Evolutionary conservation across 2,113 vertebrate genomes (phyloP).

Genomic region (Zapus hudsonius): DNA sequence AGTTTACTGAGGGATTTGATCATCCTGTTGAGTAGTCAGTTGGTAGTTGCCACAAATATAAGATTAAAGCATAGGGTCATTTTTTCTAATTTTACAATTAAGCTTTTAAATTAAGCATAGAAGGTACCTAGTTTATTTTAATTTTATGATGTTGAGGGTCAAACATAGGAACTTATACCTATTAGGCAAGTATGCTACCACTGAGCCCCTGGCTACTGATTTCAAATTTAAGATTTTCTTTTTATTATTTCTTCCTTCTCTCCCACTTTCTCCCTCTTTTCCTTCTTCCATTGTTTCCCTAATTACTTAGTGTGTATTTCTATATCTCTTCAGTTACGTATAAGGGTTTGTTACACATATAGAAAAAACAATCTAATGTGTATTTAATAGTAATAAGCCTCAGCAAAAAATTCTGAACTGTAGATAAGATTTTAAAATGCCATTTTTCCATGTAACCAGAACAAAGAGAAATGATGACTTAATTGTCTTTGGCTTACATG

Average conservation of each 20-base stretch:
- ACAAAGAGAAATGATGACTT: slow-evolving; percentile 10
- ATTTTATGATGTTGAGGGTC: neutral
- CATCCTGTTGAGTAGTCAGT: neutral
- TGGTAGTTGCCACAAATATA: neutral
- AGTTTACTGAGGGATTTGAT: neutral
- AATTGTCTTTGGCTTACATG: neutral
- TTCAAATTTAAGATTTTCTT: neutral
- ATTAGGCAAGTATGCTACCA: neutral
- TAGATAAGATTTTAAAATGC: slow-evolving; percentile 34
- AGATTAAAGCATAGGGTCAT: neutral
- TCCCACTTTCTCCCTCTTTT: neutral
- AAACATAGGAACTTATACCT: neutral
- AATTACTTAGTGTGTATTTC: neutral
- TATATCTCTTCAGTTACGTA: neutral
- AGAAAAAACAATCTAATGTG: neutral
- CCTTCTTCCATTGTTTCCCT: neutral
- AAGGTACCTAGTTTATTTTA: neutral
- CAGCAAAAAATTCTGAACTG: slow-evolving; percentile 9
- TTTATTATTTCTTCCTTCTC: neutral
- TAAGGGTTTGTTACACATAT: neutral
- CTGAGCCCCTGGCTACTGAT: neutral
- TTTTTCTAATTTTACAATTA: neutral
- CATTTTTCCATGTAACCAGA: neutral
- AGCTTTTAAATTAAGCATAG: neutral
- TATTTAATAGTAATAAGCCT: neutral